Evolutionary conservation across 2,797 vertebrate genomes (phyloP).

Genomic region (Cheirogaleus major): DNA sequence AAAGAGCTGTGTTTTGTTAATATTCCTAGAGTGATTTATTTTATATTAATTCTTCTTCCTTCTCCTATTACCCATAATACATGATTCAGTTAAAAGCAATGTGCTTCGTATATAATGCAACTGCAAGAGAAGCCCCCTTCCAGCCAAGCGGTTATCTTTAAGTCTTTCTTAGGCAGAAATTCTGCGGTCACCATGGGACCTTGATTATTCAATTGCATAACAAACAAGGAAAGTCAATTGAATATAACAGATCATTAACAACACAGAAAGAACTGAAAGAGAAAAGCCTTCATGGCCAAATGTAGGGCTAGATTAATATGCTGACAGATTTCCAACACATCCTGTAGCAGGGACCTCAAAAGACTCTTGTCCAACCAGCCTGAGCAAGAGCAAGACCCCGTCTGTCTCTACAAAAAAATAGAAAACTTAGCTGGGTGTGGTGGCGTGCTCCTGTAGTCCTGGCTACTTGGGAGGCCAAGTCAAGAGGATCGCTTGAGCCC

Average conservation of each 20-base stretch:
- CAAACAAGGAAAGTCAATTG: constrained; percentile 25
- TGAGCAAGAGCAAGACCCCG: neutral
- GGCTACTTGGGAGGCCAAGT: neutral
- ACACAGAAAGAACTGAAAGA: constrained; percentile 26
- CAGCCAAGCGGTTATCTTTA: neutral
- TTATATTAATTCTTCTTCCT: constrained; percentile 37
- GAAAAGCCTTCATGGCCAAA: neutral
- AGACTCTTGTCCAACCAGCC: neutral
- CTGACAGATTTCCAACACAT: neutral
- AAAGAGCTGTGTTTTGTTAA: constrained; percentile 47
- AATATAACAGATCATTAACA: neutral
- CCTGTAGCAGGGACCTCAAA: neutral
- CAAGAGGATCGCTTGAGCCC: neutral
- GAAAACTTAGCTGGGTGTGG: neutral
- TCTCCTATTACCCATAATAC: neutral
- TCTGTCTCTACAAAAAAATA: neutral
- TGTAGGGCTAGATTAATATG: neutral
- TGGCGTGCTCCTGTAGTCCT: neutral
- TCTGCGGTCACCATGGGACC: neutral
- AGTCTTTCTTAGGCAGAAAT: neutral
- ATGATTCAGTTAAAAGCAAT: constrained; percentile 2
- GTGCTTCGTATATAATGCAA: neutral
- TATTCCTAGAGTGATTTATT: constrained; percentile 27
- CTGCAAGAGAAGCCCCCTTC: neutral
- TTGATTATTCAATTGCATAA: neutral